A percentile compares a stretch with the other conserved stretches of the same genome.
Conservation (phyloP, 37 sponge, comb jelly and placozoan genomes). For the Oscarella lobularis region DNA sequence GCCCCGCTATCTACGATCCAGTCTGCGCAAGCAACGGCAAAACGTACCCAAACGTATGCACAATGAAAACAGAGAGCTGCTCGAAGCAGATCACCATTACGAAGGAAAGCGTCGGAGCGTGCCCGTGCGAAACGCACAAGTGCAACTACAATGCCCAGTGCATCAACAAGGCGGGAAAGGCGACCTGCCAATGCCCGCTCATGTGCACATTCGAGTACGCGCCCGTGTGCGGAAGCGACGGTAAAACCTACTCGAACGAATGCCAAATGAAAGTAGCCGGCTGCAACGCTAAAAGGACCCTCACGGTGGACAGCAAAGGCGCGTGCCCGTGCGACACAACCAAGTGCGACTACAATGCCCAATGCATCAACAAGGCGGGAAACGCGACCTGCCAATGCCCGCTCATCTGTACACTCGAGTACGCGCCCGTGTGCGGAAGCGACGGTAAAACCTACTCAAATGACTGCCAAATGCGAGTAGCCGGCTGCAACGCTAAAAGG, state of each 20-base stretch:
- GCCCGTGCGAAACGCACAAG: too few relatives aligned
- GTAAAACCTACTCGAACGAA: background rate
- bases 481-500: background rate
- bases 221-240: constrained; percentile 1
- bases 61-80: background rate
- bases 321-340: too few relatives aligned
- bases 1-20: background rate
- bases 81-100: background rate
- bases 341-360: too few relatives aligned
- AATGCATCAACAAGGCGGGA: too few relatives aligned
- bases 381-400: background rate
- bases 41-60: background rate
- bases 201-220: background rate
- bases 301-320: background rate
- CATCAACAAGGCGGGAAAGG: too few relatives aligned
- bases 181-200: too few relatives aligned
- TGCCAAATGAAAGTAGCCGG: background rate
- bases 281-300: background rate
- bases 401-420: background rate
- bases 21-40: background rate
- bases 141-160: too few relatives aligned
- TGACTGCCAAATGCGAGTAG: background rate
- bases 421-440: background rate
- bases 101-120: background rate
- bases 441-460: background rate